These are phyloP conservation scores for Tridacna crocea DNA, from an alignment of 2,888 invertebrate genomes.

Conservation along the genomic window DNA sequence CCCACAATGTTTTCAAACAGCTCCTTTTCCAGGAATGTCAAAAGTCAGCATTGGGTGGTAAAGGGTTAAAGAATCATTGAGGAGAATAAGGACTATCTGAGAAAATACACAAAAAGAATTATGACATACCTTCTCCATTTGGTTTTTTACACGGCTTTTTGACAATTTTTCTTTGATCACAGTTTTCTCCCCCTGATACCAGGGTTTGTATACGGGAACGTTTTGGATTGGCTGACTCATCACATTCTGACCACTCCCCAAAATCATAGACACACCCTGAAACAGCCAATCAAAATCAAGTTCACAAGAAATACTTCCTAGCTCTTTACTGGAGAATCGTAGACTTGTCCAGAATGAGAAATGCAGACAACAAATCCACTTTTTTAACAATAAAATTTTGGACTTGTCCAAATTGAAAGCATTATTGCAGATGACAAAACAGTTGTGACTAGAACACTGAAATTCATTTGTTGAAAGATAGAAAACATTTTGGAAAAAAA, in stretches of 20 bases:
- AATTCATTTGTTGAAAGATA: too few relatives aligned
- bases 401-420: too few relatives aligned
- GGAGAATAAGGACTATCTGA: too few relatives aligned
- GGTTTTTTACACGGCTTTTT: slow-evolving; percentile 69
- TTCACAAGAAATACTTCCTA: not conserved
- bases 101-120: not conserved
- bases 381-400: too few relatives aligned
- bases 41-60: too few relatives aligned
- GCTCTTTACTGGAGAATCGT: not conserved
- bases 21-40: too few relatives aligned
- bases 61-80: too few relatives aligned
- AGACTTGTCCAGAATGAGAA: too few relatives aligned
- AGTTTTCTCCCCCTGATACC: slow-evolving; percentile 66
- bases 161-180: slow-evolving; percentile 68
- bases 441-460: too few relatives aligned
- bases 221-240: slow-evolving; percentile 60
- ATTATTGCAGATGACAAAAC: too few relatives aligned
- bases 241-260: slow-evolving; percentile 75
- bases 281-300: slow-evolving; percentile 16
- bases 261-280: slow-evolving; percentile 72
- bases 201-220: slow-evolving; percentile 67
- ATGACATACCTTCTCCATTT: slow-evolving; percentile 69
- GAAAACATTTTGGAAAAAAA: too few relatives aligned
- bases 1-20: not conserved
- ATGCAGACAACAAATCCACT: too few relatives aligned